phyloP scores from a whole-genome alignment of 2,888 invertebrate genomes.

The Rotaria magnacalcarata region DNA sequence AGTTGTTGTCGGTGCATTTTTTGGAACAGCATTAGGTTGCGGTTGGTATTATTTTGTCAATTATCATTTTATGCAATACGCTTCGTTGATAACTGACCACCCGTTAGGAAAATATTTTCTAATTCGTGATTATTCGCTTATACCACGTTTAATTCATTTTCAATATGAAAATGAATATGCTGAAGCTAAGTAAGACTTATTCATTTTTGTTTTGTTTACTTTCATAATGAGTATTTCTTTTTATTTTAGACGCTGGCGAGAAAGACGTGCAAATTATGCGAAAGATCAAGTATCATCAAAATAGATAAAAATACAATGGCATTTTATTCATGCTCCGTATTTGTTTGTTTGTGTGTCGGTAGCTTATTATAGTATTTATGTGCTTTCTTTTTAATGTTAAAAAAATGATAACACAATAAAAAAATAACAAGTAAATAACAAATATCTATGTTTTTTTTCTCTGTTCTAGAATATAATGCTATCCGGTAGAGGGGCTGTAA shows the following conservation, averaged over 20 bases:
- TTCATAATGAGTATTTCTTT: neutral
- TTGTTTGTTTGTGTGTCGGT: too few species aligned
- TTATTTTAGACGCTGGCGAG: conserved; percentile 1
- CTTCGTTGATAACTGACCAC: conserved; percentile 67
- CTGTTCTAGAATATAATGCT: neutral
- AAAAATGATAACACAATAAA: neutral
- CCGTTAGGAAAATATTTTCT: neutral
- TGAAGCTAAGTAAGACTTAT: conserved; percentile 37
- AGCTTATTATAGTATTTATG: neutral
- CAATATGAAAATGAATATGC: conserved; percentile 43
- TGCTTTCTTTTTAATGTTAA: neutral
- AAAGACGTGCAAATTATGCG: neutral
- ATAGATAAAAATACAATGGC: neutral
- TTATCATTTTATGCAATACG: conserved; percentile 74
- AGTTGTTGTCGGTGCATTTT: conserved; percentile 72
- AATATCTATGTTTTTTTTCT: neutral
- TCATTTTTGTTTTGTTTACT: too few species aligned
- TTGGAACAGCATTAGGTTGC: conserved; percentile 72
- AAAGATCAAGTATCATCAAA: neutral
- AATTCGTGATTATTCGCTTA: conserved; percentile 36
- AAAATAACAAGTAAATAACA: neutral
- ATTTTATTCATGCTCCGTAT: neutral
- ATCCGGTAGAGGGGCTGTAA: neutral
- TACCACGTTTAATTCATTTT: conserved; percentile 40
- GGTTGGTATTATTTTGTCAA: conserved; percentile 78